These are phyloP conservation scores for Pinctada fucata DNA, from an alignment of 2,888 invertebrate species.

Conservation along the genomic window DNA sequence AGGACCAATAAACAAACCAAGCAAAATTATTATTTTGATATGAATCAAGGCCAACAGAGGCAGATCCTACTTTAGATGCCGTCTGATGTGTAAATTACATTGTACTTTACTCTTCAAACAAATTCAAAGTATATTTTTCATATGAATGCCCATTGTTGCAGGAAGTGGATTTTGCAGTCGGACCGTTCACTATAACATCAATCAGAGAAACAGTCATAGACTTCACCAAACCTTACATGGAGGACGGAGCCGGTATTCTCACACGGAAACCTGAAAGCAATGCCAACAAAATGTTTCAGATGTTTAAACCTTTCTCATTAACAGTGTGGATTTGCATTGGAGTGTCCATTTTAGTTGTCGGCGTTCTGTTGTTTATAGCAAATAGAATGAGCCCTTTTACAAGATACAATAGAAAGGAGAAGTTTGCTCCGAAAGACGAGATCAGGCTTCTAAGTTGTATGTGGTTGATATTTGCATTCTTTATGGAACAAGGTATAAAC, in stretches of 20 bases:
- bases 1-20: too few species aligned
- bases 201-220: conserved; percentile 58
- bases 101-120: too few species aligned
- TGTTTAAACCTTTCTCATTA: conserved; percentile 57
- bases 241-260: conserved; percentile 64
- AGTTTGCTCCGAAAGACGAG: background rate
- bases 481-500: conserved; percentile 56
- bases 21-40: too few species aligned
- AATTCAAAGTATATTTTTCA: too few species aligned
- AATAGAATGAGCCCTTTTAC: conserved; percentile 49
- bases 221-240: conserved; percentile 61
- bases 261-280: conserved; percentile 54
- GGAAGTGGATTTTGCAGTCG: conserved; percentile 62
- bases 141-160: conserved; percentile 16
- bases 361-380: conserved; percentile 49
- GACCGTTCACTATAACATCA: conserved; percentile 63
- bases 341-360: conserved; percentile 48
- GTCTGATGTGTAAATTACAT: too few species aligned
- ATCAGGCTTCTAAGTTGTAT: conserved; percentile 43
- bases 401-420: conserved; percentile 5
- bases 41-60: too few species aligned
- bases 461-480: conserved; percentile 56
- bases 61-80: too few species aligned
- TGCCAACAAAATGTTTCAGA: conserved; percentile 55
- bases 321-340: conserved; percentile 57